A percentile compares a stretch with the other conserved stretches of the same genome.
These are phyloP conservation scores for Nylanderia fulva DNA, from an alignment of 1,140 invertebrate genomes.

Conservation along the genomic window DNA sequence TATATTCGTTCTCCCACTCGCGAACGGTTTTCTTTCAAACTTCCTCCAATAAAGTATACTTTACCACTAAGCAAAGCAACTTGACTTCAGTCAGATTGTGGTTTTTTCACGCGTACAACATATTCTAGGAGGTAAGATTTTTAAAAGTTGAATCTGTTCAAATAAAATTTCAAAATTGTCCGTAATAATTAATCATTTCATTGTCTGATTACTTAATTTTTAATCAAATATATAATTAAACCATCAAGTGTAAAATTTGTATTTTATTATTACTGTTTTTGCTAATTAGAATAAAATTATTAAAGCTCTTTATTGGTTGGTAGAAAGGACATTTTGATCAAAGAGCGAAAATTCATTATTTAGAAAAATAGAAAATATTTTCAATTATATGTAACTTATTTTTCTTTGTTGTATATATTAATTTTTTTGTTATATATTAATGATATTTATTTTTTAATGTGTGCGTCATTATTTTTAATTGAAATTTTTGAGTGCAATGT, in stretches of 20 bases:
- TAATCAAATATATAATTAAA: too few relatives aligned
- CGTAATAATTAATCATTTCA: not conserved
- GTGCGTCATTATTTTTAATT: not conserved
- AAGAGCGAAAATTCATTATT: not conserved
- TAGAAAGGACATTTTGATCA: too few relatives aligned
- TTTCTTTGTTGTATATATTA: not conserved
- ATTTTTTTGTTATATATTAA: not conserved
- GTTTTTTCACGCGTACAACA: not conserved
- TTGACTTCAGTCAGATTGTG: not conserved
- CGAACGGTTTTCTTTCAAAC: not conserved
- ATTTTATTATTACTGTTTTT: not conserved
- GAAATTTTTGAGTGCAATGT: not conserved
- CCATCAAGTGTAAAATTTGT: not conserved
- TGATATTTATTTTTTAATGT: not conserved
- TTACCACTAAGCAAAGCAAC: not conserved
- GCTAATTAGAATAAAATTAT: not conserved
- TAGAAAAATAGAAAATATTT: not conserved
- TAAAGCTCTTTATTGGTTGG: not conserved
- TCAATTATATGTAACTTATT: not conserved
- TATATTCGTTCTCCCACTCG: not conserved
- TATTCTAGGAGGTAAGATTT: not conserved
- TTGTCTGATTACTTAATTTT: not conserved
- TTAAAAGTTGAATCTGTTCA: not conserved
- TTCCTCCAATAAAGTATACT: not conserved
- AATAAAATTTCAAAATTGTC: not conserved